Conservation (phyloP, 2,113 vertebrate species). For the Rhizomys pruinosus region DNA sequence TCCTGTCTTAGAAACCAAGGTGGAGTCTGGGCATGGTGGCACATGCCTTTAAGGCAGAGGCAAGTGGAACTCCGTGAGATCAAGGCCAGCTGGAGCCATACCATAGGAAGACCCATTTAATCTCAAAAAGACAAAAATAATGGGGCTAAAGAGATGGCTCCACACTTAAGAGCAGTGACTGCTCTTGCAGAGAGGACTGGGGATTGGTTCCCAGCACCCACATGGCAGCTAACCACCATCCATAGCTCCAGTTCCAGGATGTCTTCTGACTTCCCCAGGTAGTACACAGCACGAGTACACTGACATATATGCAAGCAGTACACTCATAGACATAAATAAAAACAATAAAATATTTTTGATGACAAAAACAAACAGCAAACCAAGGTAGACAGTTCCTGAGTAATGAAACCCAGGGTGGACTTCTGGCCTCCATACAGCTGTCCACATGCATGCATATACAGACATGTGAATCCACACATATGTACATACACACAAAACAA, state of each 20-base stretch:
- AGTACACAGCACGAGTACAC: too few species aligned
- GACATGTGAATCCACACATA: background rate
- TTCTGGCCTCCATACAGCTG: background rate
- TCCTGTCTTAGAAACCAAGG: background rate
- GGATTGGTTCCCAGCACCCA: background rate
- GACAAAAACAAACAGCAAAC: background rate
- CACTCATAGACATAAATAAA: background rate
- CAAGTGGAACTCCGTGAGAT: too few species aligned
- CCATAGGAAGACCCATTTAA: too few species aligned
- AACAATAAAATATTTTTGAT: background rate
- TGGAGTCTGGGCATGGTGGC: too few species aligned
- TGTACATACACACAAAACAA: too few species aligned
- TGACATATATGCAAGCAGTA: background rate
- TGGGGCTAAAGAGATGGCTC: background rate
- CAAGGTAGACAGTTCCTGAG: background rate
- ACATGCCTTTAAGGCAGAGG: too few species aligned
- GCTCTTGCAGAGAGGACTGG: too few species aligned
- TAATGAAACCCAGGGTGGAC: background rate
- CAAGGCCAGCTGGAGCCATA: too few species aligned
- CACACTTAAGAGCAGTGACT: too few species aligned
- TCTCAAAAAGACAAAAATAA: too few species aligned
- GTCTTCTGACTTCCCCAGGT: background rate
- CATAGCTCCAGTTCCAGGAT: background rate
- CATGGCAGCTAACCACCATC: too few species aligned
- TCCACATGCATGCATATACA: background rate